phyloP scores from a whole-genome alignment of 1,140 invertebrate species.

The Pogonus chalceus region DNA sequence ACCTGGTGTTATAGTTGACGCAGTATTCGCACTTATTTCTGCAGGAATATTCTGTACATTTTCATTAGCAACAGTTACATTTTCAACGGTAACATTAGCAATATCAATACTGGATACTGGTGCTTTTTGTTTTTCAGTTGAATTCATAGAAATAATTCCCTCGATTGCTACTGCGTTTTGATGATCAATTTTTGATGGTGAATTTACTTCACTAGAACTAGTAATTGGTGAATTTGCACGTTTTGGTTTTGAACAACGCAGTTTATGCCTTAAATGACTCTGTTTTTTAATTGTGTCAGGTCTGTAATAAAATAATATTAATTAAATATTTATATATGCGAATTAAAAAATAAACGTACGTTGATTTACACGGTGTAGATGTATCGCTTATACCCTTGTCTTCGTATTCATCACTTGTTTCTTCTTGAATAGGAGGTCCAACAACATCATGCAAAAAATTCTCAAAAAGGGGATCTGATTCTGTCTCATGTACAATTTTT shows the following conservation, averaged over 20 bases:
- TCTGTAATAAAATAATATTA: not conserved
- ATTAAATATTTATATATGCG: not conserved
- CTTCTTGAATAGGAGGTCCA: not conserved
- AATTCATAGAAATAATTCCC: not conserved
- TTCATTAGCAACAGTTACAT: not conserved
- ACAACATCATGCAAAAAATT: conserved; percentile 1
- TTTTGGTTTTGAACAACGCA: not conserved
- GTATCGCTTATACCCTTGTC: not conserved
- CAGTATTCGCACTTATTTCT: not conserved
- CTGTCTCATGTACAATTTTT: not conserved
- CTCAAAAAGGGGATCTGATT: conserved; percentile 2
- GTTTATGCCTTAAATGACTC: not conserved
- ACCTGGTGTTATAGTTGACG: not conserved
- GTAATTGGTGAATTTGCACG: not conserved
- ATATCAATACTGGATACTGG: not conserved
- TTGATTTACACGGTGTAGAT: not conserved
- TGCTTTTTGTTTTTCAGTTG: not conserved
- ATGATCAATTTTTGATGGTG: not conserved
- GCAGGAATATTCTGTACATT: not conserved
- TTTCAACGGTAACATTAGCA: not conserved
- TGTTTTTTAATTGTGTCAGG: not conserved
- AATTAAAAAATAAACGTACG: not conserved
- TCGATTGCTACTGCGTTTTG: not conserved
- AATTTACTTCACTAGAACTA: not conserved
- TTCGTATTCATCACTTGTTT: not conserved